These are phyloP conservation scores for Hyposmocoma kahamanoa DNA, from an alignment of 1,140 invertebrate species.

Conservation along the genomic window DNA sequence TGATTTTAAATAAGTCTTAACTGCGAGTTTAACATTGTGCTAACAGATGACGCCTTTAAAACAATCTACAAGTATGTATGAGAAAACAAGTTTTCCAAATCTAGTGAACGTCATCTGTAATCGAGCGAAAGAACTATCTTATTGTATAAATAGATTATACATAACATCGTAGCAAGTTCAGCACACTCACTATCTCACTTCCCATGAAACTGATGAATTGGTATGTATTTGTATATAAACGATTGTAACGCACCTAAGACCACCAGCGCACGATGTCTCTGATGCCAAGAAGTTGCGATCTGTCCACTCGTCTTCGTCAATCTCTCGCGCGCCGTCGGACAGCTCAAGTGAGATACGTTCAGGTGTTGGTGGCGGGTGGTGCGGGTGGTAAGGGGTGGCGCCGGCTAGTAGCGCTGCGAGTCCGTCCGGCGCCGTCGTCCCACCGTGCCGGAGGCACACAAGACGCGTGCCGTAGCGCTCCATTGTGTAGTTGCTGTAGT, in stretches of 20 bases:
- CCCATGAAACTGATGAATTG: no score
- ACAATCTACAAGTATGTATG: no score
- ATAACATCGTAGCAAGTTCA: no score
- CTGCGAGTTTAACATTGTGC: no score
- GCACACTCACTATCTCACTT: no score
- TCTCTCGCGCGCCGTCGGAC: slow-evolving; percentile 83
- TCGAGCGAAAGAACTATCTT: no score
- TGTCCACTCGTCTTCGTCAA: slow-evolving; percentile 95
- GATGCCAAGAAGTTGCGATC: slow-evolving; percentile 87
- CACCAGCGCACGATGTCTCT: slow-evolving; percentile 82
- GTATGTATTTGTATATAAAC: no score
- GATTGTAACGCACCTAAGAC: slow-evolving; percentile 73
- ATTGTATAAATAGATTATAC: no score
- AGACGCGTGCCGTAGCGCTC: slow-evolving; percentile 49
- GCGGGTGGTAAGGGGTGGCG: neutral
- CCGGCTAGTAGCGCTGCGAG: slow-evolving; percentile 5
- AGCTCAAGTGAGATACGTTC: slow-evolving; percentile 83
- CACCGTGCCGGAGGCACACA: slow-evolving; percentile 49
- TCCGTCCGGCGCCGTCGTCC: slow-evolving; percentile 26
- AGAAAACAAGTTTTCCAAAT: no score
- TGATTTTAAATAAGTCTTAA: no score
- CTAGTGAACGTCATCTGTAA: no score
- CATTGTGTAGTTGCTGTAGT: slow-evolving; percentile 47
- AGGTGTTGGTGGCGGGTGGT: slow-evolving; percentile 61
- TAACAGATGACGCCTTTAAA: no score